Base-by-base conservation (phyloP, 92 coral and sea anemone species). In the Desmophyllum pertusum region DNA sequence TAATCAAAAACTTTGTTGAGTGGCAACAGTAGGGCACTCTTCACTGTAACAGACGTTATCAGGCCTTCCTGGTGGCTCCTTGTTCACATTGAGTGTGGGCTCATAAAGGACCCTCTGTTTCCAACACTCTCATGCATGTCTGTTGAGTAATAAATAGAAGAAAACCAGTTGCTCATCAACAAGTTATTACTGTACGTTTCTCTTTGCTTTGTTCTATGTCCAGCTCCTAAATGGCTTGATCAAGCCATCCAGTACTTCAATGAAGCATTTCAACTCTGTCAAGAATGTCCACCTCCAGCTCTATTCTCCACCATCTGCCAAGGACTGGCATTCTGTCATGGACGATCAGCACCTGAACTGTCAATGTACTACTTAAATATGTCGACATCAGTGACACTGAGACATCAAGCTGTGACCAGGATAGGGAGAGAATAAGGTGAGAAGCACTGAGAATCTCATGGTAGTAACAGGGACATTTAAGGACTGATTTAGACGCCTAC, bases 341-440 rank as follows among this genome's bases (percentile, higher is more conserved):
- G 98, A 36, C 79, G 90, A 53, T 74, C 86, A 43, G 70, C 77
- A 50, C 90, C 96, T 18, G 36, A 48, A 23, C 81, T 88, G 5
- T 83, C 99, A 35, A 90, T 87, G 33, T 78, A 94, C 80, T 96
- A 89, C 75, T 92, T 92, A 68, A 93, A 96, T 57, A 48, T 82
- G 63, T 84, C 94, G 36, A 77, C 88, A 64, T 94, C 97, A 2
- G 77, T 93, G 11, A 91, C 99, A 13, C 90, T 97, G 38, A 92
- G 96, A 79, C 92, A 97, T 63, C 97, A 97, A 66, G 93, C 97
- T 41, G 70, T 90, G 74, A 76, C 91, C 55, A 93, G 94, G 48
- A 81, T 90, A 7, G 88, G 95, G 50, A 92, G 88, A 96, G 94
- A 83, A 91, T 94, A 81, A 92, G 92, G 98, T 96, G 80, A 57